Evolutionary conservation across 2,113 vertebrate genomes (phyloP), one percentile per base, ranked within the genome.

Genomic region (Heterochromis multidens): DNA sequence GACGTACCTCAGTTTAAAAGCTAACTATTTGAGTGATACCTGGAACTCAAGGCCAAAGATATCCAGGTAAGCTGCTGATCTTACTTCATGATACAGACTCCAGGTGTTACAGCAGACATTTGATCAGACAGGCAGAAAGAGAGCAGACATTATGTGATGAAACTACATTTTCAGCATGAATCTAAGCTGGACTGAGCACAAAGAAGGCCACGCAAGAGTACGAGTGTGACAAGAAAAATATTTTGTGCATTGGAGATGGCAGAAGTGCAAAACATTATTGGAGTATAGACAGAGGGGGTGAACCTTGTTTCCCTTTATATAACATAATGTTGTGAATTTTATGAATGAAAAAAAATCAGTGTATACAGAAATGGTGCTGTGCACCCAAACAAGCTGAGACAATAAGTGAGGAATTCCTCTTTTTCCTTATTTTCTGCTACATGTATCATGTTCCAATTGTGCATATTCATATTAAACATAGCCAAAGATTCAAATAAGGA

Each of bases 11-110:
- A 0, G 40, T 14, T 46, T 70, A 70, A 70, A 70, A 27, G 9
- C 14, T 0, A 70, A 70, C 65, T 4, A 19, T 19, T 1, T 27
- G 0, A 43, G 43, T 46, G 37, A 19, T 6, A 17, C 23, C 23
- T 70, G 65, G 40, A 46, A 46, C 23, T 46, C 3, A 0, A 27
- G 25, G 23, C 37, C 43, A 43, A 67, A 43, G 35, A 1, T 13
- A 67, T n/a, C 4, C 63, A 17, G 35, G 7, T 27, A 11, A 0
- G 23, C 23, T 70, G 65, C 65, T 46, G 37, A 46, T 70, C 23
- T 11, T 70, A 46, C 27, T 70, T 70, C 0, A 6, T 27, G 65
- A 46, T 10, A 1, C 35, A 16, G 63, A n/a, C 35, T 67, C n/a
- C 63, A 43, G 62, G 62, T 67, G 63, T 37, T 67, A 17, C 63